Evolutionary conservation across 2,797 vertebrate genomes (phyloP), one percentile per base, ranked within the genome.

Genomic region (Myotis pilosus): DNA sequence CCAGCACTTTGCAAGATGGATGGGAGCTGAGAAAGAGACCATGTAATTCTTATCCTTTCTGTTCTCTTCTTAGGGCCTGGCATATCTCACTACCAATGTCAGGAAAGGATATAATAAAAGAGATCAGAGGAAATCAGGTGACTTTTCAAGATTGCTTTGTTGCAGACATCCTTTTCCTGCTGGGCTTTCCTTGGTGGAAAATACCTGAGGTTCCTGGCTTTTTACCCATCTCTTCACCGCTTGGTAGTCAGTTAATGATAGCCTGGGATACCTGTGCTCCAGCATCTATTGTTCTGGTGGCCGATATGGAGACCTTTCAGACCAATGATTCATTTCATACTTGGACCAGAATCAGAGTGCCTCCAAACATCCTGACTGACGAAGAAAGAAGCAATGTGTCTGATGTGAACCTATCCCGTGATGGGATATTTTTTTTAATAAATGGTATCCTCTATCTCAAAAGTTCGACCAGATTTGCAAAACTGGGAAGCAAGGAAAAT

Each of bases 121-220:
- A 38, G 3, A 55, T 97, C 64, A 30, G 1, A 49, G 93, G 95
- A 86, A 97, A 93, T 44, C 13, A 16, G 62, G 93, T 95, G 69
- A 71, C 83, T 91, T 97, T 97, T 91, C 94, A 96, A 72, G 95
- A 97, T 49, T 98, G 97, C 86, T 97, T 96, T 87, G 11, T 96
- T 87, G 49, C 60, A 74, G 11, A 91, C n/a, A 4, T 1, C 41
- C 2, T 36, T 33, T 94, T 96, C 53, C 22, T 92, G 23, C 20
- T 96, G 85, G 38, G 62, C 6, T 33, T 23, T 30, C 53, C 96
- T 41, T 10, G 38, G 0, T 0, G 38, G 38, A 38, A 38, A 38
- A 38, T 38, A 38, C 38, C 38, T 38, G 38, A 38, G 38, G 38
- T 23, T 55, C 25, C 89, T 51, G 62, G 68, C 30, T 88, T 38